phyloP scores from a whole-genome alignment of 2,797 vertebrate species.

The Coilia nasus region DNA sequence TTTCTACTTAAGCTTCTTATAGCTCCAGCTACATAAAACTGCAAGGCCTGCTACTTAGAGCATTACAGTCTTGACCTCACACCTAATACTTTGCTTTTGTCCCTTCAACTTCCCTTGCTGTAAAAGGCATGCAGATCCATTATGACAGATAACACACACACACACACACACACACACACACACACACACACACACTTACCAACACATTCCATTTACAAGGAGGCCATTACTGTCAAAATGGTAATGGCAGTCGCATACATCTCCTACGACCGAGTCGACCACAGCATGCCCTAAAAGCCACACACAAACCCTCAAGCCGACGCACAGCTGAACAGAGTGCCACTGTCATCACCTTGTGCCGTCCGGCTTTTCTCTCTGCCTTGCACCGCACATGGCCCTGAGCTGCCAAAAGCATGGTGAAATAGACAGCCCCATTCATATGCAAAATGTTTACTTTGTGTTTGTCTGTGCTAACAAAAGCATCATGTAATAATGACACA shows the following conservation, averaged over 20 bases:
- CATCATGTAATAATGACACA: too few species aligned
- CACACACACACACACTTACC: too few species aligned
- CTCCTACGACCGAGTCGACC: not conserved
- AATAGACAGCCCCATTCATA: not conserved
- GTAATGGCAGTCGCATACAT: not conserved
- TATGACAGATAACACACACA: not conserved
- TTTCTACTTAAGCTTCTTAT: constrained; percentile 14
- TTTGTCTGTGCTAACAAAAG: too few species aligned
- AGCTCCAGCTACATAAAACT: not conserved
- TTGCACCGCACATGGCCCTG: not conserved
- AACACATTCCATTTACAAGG: not conserved
- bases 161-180: not conserved
- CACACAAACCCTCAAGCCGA: not conserved
- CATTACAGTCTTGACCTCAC: not conserved
- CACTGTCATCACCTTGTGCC: not conserved
- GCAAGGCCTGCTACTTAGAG: not conserved
- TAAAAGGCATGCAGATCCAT: not conserved
- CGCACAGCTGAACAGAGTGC: not conserved
- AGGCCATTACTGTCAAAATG: not conserved
- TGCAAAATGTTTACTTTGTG: not conserved
- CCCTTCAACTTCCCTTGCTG: not conserved
- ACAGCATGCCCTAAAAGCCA: not conserved
- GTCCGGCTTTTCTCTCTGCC: not conserved
- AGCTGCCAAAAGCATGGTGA: not conserved
- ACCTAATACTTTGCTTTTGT: not conserved